Percentiles rank a stretch among this genome's conserved stretches.
Evolutionary conservation across 1,140 invertebrate species (phyloP).

Genomic region (Camponotus vicinus): DNA sequence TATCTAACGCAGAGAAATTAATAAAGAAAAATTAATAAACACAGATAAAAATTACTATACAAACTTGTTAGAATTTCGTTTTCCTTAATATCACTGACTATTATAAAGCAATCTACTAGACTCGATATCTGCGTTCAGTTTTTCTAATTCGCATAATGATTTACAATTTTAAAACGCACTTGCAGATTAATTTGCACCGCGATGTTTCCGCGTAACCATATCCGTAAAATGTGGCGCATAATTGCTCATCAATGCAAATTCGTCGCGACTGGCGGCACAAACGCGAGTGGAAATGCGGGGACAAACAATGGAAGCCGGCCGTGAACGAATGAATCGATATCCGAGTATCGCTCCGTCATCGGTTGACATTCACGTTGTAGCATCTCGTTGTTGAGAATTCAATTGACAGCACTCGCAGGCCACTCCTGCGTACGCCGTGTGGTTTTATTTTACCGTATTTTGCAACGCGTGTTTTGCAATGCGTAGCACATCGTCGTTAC

Average conservation of each 20-base stretch:
- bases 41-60: not conserved
- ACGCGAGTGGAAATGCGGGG: not conserved
- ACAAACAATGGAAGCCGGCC: constrained; percentile 43
- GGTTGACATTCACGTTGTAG: constrained; percentile 40
- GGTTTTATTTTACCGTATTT: constrained; percentile 44
- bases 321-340: constrained; percentile 57
- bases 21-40: no score
- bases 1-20: not conserved
- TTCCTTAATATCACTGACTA: constrained; percentile 13
- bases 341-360: constrained; percentile 28
- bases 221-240: constrained; percentile 31
- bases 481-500: constrained; percentile 16
- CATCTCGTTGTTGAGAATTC: constrained; percentile 59
- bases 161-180: not conserved
- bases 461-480: not conserved
- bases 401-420: constrained; percentile 32
- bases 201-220: constrained; percentile 35
- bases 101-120: not conserved
- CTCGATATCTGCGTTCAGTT: constrained; percentile 1
- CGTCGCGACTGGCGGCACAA: constrained; percentile 25
- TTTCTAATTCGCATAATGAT: not conserved
- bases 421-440: not conserved
- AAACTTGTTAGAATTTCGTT: not conserved
- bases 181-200: constrained; percentile 4
- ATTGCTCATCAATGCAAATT: constrained; percentile 53